Evolutionary conservation across 2,797 vertebrate species (phyloP).

Genomic region (Alcedo quadribrachys): DNA sequence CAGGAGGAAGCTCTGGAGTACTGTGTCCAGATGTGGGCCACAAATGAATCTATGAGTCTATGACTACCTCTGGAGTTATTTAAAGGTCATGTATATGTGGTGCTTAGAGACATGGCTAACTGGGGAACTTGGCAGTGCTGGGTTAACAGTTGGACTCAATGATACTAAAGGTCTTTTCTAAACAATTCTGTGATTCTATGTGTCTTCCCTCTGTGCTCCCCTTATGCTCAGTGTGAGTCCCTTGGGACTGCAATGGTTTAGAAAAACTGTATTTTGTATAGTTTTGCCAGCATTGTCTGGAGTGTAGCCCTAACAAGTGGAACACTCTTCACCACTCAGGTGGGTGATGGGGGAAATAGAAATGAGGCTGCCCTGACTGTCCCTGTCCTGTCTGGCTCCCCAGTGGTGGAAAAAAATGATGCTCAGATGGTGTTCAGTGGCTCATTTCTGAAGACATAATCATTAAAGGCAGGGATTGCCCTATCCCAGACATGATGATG

Average conservation of each 20-base stretch:
- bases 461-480: neutral
- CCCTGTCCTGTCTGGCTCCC: neutral
- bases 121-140: neutral
- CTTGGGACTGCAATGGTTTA: neutral
- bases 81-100: neutral
- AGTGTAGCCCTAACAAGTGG: neutral
- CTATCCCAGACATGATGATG: neutral
- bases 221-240: fast-evolving
- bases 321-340: neutral
- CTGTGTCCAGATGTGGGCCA: neutral
- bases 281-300: neutral
- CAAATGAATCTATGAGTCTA: no score
- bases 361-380: neutral
- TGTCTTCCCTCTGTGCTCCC: fast-evolving
- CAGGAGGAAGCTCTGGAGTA: neutral
- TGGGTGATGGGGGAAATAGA: neutral
- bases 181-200: neutral
- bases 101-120: neutral
- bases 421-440: neutral
- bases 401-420: fast-evolving
- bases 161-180: neutral
- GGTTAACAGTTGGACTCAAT: neutral
- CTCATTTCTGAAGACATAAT: neutral
- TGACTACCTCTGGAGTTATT: neutral
- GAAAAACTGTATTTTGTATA: neutral